Conservation (phyloP, 2,888 invertebrate genomes). For the Luperina testacea region DNA sequence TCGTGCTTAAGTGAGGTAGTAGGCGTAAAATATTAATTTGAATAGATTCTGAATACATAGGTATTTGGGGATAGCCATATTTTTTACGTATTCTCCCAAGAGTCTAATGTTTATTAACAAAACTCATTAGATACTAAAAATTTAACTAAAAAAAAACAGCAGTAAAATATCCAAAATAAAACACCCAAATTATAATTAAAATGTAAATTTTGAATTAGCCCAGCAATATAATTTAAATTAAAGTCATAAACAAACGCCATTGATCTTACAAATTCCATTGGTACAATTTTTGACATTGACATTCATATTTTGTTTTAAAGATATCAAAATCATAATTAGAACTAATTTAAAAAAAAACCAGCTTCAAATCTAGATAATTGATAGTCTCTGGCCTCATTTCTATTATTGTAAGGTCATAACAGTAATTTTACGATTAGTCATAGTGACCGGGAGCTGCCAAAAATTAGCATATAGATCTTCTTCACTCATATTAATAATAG, state of each 20-base stretch:
- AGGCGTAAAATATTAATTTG: neutral
- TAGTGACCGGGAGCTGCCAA: conserved; percentile 43
- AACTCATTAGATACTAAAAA: neutral
- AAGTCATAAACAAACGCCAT: neutral
- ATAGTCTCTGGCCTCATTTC: conserved; percentile 52
- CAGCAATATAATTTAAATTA: neutral
- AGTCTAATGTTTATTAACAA: neutral
- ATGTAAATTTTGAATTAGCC: neutral
- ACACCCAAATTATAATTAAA: neutral
- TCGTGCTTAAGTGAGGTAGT: neutral
- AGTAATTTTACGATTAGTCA: conserved; percentile 50
- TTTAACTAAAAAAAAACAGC: neutral
- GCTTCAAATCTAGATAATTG: conserved; percentile 32
- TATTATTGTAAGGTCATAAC: conserved; percentile 44
- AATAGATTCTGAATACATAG: neutral
- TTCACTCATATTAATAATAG: conserved; percentile 39
- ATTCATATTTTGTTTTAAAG: conserved; percentile 2
- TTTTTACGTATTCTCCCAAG: neutral
- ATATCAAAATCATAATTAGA: conserved; percentile 13
- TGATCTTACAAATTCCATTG: neutral
- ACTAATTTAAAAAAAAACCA: conserved; percentile 16
- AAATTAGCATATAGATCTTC: conserved; percentile 41
- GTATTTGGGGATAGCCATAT: conserved; percentile 12
- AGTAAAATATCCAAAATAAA: neutral
- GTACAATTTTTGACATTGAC: conserved; percentile 10